A percentile compares a stretch with the other conserved stretches of the same genome.
phyloP scores from a whole-genome alignment of 2,888 invertebrate genomes.

The Agrenia bidenticulata region DNA sequence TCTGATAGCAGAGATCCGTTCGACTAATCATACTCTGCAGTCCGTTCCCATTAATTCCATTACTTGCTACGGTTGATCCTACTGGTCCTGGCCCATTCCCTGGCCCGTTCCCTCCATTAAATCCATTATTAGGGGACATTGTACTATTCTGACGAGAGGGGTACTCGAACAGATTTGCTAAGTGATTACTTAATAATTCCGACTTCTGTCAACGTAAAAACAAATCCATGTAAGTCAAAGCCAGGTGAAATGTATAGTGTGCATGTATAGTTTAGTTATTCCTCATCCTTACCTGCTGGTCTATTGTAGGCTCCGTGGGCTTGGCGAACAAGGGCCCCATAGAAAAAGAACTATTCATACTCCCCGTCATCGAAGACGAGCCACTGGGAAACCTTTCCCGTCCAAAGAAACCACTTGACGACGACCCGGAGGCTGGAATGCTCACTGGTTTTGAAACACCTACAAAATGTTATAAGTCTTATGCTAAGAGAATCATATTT shows the following conservation, averaged over 20 bases:
- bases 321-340: constrained; percentile 38
- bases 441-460: constrained; percentile 51
- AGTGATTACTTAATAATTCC: constrained; percentile 31
- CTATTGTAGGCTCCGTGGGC: constrained; percentile 36
- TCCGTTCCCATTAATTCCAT: constrained; percentile 24
- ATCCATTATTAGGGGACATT: constrained; percentile 41
- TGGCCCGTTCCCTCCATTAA: constrained; percentile 37
- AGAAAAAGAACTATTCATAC: constrained; percentile 48
- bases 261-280: not conserved
- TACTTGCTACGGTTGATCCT: constrained; percentile 31
- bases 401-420: constrained; percentile 36
- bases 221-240: not conserved
- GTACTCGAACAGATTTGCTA: constrained; percentile 49
- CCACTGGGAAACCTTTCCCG: constrained; percentile 52
- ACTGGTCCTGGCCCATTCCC: constrained; percentile 39
- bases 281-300: constrained; percentile 6
- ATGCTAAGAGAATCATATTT: too few species aligned
- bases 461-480: too few species aligned
- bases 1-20: constrained; percentile 50
- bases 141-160: constrained; percentile 43
- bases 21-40: constrained; percentile 24
- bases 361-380: constrained; percentile 48
- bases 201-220: constrained; percentile 28
- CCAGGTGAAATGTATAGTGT: constrained; percentile 1
- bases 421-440: constrained; percentile 49